A percentile compares a stretch with the other conserved stretches of the same genome.
phyloP scores from a whole-genome alignment of 2,113 vertebrate species.

The Dinomys branickii region DNA sequence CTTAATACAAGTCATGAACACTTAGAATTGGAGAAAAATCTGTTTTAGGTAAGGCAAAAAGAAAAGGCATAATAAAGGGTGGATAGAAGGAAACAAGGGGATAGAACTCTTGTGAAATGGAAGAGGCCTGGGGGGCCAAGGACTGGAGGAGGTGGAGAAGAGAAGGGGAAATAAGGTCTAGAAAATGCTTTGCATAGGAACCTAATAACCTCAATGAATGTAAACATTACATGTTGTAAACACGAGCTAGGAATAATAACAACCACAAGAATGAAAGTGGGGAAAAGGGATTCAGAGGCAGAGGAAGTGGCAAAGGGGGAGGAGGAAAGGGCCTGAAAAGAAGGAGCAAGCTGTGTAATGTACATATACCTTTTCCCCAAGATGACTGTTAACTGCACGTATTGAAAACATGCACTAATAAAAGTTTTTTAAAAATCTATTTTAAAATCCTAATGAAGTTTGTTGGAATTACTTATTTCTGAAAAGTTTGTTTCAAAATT shows the following conservation, averaged over 20 bases:
- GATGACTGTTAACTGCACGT: background rate
- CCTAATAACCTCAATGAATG: background rate
- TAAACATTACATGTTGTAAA: background rate
- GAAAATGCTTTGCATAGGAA: background rate
- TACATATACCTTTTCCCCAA: too few relatives aligned
- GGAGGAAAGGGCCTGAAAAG: background rate
- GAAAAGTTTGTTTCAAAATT: conserved; percentile 35
- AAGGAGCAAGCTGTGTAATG: background rate
- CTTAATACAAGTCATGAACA: background rate
- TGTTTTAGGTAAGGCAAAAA: background rate
- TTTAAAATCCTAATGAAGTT: background rate
- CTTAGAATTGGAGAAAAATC: background rate
- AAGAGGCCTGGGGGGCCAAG: background rate
- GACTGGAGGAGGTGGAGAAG: background rate
- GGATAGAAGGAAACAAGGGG: background rate
- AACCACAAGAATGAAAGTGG: background rate
- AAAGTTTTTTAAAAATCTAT: background rate
- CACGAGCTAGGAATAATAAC: background rate
- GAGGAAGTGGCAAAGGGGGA: background rate
- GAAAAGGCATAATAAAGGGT: background rate
- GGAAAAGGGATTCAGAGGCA: background rate
- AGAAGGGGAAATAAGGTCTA: background rate
- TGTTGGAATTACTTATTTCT: conserved; percentile 8
- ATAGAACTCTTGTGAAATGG: background rate
- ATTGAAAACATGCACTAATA: background rate